Evolutionary conservation across 2,113 vertebrate genomes (phyloP).

Genomic region (Toxostoma redivivum): DNA sequence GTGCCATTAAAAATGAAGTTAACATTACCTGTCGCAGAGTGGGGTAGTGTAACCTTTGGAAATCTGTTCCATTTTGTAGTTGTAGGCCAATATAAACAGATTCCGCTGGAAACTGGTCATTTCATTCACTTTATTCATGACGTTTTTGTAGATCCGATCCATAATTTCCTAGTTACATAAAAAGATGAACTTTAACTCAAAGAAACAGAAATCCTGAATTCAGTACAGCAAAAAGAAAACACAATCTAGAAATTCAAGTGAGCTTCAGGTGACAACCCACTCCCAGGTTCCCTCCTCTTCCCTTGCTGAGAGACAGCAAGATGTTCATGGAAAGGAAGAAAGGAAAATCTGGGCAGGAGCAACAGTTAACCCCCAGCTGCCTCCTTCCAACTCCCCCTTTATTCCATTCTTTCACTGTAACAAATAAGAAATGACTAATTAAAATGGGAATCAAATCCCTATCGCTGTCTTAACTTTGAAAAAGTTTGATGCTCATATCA

Average conservation of each 20-base stretch:
- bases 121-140: constrained; percentile 91
- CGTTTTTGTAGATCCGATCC: constrained; percentile 96
- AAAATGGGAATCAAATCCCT: neutral
- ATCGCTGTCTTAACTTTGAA: neutral
- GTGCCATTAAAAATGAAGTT: neutral
- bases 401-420: neutral
- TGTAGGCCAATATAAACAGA: constrained; percentile 91
- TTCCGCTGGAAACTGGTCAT: constrained; percentile 87
- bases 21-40: constrained; percentile 84
- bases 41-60: constrained; percentile 85
- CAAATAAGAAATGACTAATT: neutral
- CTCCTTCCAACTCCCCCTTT: neutral
- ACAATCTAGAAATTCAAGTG: neutral
- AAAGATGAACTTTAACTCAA: neutral
- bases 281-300: neutral
- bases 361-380: neutral
- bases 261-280: neutral
- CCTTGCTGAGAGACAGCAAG: neutral
- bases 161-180: constrained; percentile 86
- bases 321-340: neutral
- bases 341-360: neutral
- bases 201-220: neutral
- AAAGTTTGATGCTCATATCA: neutral
- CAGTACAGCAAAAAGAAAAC: neutral
- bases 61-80: constrained; percentile 97